These are phyloP conservation scores for Schlechtendalia chinensis DNA, from an alignment of 1,140 invertebrate genomes.

Conservation along the genomic window DNA sequence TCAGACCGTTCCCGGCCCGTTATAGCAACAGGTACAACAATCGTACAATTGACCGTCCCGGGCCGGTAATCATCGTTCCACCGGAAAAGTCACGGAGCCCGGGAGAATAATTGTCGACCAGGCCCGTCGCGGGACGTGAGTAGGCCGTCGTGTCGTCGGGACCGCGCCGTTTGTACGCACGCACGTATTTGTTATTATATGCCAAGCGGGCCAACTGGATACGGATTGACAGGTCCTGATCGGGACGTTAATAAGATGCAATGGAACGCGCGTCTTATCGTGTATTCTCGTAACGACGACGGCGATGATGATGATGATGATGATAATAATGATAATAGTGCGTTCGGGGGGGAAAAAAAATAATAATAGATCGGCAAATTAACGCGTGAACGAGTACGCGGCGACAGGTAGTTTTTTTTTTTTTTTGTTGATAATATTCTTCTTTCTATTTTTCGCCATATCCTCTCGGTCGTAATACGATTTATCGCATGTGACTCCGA, in stretches of 20 bases:
- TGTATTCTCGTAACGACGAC: background rate
- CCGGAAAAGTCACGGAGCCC: too few species aligned
- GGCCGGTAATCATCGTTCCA: too few species aligned
- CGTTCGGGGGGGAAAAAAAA: too few species aligned
- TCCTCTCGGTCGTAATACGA: conserved; percentile 14
- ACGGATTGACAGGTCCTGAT: conserved; percentile 3
- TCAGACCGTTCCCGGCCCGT: too few species aligned
- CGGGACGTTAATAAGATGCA: background rate
- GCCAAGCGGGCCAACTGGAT: too few species aligned
- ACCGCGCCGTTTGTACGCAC: too few species aligned
- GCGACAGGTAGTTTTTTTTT: conserved; percentile 25
- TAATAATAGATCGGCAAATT: conserved; percentile 45
- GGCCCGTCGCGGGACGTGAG: background rate
- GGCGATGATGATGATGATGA: background rate
- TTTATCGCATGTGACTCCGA: conserved; percentile 25
- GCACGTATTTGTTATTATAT: too few species aligned
- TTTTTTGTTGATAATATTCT: too few species aligned
- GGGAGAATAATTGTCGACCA: too few species aligned
- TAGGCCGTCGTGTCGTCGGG: too few species aligned
- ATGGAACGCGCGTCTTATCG: background rate
- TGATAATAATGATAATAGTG: background rate
- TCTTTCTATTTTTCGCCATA: conserved; percentile 6
- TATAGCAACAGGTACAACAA: too few species aligned
- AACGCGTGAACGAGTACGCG: conserved; percentile 42
- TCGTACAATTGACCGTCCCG: too few species aligned